Evolutionary conservation across 2,888 invertebrate genomes (phyloP), one percentile per base, ranked within the genome.

Genomic region (Ectobius pallidus): DNA sequence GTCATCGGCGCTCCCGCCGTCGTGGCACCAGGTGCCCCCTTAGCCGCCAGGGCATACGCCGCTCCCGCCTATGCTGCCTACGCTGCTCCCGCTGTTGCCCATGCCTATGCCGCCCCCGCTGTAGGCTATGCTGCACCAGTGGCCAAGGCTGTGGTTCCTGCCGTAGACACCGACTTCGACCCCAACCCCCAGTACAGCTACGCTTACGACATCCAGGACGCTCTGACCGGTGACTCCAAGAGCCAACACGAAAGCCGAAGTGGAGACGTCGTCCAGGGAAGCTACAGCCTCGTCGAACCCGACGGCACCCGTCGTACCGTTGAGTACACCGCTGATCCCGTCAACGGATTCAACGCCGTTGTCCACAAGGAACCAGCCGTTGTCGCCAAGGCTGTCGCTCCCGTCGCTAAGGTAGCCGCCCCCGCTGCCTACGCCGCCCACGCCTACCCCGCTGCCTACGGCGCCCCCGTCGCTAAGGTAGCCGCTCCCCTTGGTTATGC

Each of bases 271-370:
- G 76, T 76, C 74, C 72, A 75, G 73, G 76, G 76, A 52, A 71
- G 73, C 39, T 76, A 76, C 76, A 72, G 70, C 62, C 75, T 76
- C n/a, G 73, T 74, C 20, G 76, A 76, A 42, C 74, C 76, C 69
- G 76, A 76, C 65, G 76, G 76, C 71, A 76, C 75, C 75, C 75
- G 74, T 62, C 75, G 75, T 39, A 72, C 72, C 65, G 76, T 76
- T 62, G 75, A 75, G 62, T 76, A 76, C 74, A 74, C 74, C 70
- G 76, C 76, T 62, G 76, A 76, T 62, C 75, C 75, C 75, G 67
- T 76, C 74, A 76, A 76, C 71, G 76, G 76, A 71, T 76, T 76
- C 76, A 76, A 76, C 75, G 76, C 76, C 65, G 76, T 76, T 71
- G 75, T 76, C 27, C 76, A 76, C 74, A 55, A 58, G 42, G 68